Base-by-base conservation (phyloP, 2,113 vertebrate species). In the Sinocyclocheilus anophthalmus region DNA sequence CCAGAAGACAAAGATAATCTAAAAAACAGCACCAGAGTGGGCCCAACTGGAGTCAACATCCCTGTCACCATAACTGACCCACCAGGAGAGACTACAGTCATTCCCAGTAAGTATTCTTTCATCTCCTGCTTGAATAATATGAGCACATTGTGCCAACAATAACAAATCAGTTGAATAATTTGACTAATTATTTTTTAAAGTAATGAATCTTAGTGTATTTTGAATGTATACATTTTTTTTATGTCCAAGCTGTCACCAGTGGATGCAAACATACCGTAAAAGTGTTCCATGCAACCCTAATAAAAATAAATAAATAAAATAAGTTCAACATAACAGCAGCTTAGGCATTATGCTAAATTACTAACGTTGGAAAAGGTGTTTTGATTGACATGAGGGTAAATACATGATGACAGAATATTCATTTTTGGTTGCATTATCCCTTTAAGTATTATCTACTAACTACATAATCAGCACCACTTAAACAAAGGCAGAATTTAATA, bases 1-100 rank as follows among this genome's bases (percentile, higher is more conserved):
- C 96, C 96, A 0, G 98, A 98, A 87, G 97, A 98, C 1, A 96
- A 95, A 0, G 98, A 99, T 90, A 99, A 99, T 91, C 96, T 97
- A 92, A 97, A 96, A 89, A 99, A 99, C 0, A 97, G 96, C 83
- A 96, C 95, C 0, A 94, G 96, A 42, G 97, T 96, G 92, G 95
- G 95, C 16, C 95, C 95, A 87, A 93, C 94, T 0, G 90, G 94
- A 39, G 94, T 96, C 88, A 96, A 94, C 89, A 95, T 97, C 87
- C 98, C 97, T 0, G 97, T 97, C 78, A 96, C 95, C 1, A 91
- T 96, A 93, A 96, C 95, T 0, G 95, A 92, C 18, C 95, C 95
- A 0, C 94, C 95, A 0, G 96, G 94, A 88, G 96, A 96, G 18
- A 94, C 94, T 75, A 93, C 95, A 0, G 88, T 94, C 70, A 94